Evolutionary conservation across 2,888 invertebrate genomes (phyloP).

Genomic region (Hydrotaea diabolus): DNA sequence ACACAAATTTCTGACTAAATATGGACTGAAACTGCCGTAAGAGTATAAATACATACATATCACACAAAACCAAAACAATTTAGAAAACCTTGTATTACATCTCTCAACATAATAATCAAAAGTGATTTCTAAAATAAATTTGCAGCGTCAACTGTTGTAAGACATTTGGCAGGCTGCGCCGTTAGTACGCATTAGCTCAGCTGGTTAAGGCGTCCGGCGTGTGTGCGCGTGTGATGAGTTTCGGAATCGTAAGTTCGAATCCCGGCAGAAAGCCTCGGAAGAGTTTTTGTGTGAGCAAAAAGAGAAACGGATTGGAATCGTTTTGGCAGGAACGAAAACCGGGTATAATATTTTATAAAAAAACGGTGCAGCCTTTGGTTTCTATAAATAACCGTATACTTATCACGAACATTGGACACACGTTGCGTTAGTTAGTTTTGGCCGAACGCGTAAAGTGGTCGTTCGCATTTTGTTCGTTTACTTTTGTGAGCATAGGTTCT

Average conservation of each 20-base stretch:
- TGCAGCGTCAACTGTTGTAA: background rate
- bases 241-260: conserved; percentile 13
- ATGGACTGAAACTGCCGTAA: too few species aligned
- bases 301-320: too few species aligned
- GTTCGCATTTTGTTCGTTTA: background rate
- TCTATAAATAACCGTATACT: conserved; percentile 27
- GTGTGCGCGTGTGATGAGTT: background rate
- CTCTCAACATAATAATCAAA: too few species aligned
- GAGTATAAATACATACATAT: too few species aligned
- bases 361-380: background rate
- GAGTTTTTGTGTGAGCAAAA: too few species aligned
- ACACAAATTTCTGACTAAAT: too few species aligned
- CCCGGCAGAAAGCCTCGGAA: background rate
- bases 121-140: background rate
- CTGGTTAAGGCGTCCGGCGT: background rate
- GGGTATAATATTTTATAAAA: conserved; percentile 20
- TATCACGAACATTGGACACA: conserved; percentile 1
- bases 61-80: too few species aligned
- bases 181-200: background rate
- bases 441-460: conserved; percentile 18
- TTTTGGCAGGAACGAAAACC: background rate
- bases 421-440: background rate
- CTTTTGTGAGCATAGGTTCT: conserved; percentile 52
- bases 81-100: too few species aligned
- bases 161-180: background rate